phyloP scores from a whole-genome alignment of 1,140 invertebrate species.

The Manduca sexta region DNA sequence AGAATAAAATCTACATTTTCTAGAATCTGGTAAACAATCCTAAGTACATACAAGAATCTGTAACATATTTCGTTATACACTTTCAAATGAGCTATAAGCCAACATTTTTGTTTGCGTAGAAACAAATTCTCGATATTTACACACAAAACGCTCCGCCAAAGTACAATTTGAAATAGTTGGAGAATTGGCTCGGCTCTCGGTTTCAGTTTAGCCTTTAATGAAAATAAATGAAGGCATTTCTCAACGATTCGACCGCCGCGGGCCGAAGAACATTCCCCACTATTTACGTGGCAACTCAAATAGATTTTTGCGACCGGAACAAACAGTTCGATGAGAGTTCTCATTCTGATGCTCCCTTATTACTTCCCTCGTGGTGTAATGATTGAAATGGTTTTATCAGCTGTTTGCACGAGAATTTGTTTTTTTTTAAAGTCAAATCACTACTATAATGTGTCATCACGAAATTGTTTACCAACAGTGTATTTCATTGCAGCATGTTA shows the following conservation, averaged over 20 bases:
- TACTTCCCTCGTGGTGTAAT: constrained; percentile 14
- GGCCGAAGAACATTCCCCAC: constrained; percentile 12
- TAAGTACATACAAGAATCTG: too few species aligned
- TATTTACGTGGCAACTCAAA: constrained; percentile 19
- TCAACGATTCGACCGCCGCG: constrained; percentile 10
- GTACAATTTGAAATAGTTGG: constrained; percentile 9
- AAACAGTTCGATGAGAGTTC: constrained; percentile 16
- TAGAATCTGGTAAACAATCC: too few species aligned
- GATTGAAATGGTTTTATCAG: background rate
- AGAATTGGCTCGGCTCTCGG: constrained; percentile 8
- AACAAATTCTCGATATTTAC: too few species aligned
- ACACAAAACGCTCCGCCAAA: background rate
- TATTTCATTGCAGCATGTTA: too few species aligned
- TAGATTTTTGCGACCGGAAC: constrained; percentile 19
- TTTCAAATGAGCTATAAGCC: too few species aligned
- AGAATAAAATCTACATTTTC: too few species aligned
- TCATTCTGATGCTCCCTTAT: constrained; percentile 21
- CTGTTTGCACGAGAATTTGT: too few species aligned
- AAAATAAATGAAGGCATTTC: constrained; percentile 25
- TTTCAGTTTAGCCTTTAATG: constrained; percentile 13
- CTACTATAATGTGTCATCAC: too few species aligned
- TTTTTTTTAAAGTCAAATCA: too few species aligned
- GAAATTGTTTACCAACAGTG: too few species aligned
- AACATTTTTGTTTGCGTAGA: too few species aligned
- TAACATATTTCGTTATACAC: background rate